These are phyloP conservation scores for Bombus confusus DNA, from an alignment of 1,140 invertebrate genomes.

Conservation along the genomic window DNA sequence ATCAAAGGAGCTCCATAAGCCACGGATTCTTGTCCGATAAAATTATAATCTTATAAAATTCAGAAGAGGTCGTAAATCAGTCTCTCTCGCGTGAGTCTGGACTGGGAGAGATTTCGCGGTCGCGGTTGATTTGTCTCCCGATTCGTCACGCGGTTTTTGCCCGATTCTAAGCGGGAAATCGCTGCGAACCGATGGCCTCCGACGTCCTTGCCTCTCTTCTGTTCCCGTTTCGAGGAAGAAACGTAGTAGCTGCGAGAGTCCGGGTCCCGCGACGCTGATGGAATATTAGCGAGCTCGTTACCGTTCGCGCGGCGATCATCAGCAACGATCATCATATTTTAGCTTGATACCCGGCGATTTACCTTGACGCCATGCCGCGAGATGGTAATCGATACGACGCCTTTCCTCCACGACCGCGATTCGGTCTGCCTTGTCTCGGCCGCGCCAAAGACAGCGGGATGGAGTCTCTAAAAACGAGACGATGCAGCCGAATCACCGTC, in stretches of 20 bases:
- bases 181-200: slow-evolving; percentile 22
- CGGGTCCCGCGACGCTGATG: slow-evolving; percentile 45
- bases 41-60: not conserved
- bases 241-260: not conserved
- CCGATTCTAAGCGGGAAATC: slow-evolving; percentile 32
- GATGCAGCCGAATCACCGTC: not conserved
- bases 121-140: slow-evolving; percentile 42
- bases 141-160: slow-evolving; percentile 61
- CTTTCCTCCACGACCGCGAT: slow-evolving; percentile 48
- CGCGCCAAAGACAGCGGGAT: not conserved
- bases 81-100: not conserved
- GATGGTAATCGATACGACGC: slow-evolving; percentile 77
- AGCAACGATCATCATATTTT: slow-evolving; percentile 81
- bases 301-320: slow-evolving; percentile 72
- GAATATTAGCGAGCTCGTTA: slow-evolving; percentile 76
- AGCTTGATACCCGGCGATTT: slow-evolving; percentile 80
- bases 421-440: slow-evolving; percentile 2
- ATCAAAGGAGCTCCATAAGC: not conserved
- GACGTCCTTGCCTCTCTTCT: slow-evolving; percentile 24
- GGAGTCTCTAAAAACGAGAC: slow-evolving; percentile 12
- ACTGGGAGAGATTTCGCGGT: slow-evolving; percentile 21
- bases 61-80: slow-evolving; percentile 12
- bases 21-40: not conserved
- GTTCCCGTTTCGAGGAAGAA: slow-evolving; percentile 48
- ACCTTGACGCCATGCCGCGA: slow-evolving; percentile 68